A percentile compares a stretch with the other conserved stretches of the same genome.
Conservation (phyloP, 2,113 vertebrate species). For the Epinephelus lanceolatus region DNA sequence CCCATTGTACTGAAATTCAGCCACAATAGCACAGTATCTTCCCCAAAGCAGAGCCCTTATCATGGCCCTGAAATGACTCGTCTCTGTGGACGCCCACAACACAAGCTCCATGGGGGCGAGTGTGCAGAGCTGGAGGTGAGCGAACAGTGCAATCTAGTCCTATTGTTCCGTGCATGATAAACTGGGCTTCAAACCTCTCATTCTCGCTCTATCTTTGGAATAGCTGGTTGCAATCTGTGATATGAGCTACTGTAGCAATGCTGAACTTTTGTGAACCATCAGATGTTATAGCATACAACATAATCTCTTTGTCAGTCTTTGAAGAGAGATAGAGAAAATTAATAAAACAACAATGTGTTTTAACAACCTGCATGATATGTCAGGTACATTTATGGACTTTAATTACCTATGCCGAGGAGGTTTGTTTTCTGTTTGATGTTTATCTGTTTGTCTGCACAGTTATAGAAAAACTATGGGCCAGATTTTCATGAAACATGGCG, state of each 20-base stretch:
- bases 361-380: background rate
- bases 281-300: background rate
- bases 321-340: constrained; percentile 13
- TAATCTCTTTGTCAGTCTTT: constrained; percentile 11
- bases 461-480: too few relatives aligned
- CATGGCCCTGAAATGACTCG: constrained; percentile 82
- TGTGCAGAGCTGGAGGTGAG: constrained; percentile 73
- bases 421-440: too few relatives aligned
- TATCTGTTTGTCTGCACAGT: too few relatives aligned
- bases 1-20: constrained; percentile 77
- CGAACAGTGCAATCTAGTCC: constrained; percentile 75
- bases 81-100: constrained; percentile 78
- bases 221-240: constrained; percentile 45
- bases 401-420: too few relatives aligned
- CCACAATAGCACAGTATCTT: constrained; percentile 71
- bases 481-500: too few relatives aligned
- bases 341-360: background rate
- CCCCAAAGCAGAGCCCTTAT: constrained; percentile 79
- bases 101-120: constrained; percentile 70
- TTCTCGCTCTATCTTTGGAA: constrained; percentile 27
- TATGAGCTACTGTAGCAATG: constrained; percentile 16
- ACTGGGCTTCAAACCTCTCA: constrained; percentile 50
- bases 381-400: constrained; percentile 11
- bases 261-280: constrained; percentile 12
- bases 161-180: constrained; percentile 70